phyloP scores from a whole-genome alignment of 2,113 vertebrate genomes.

The Actinemys pallida region DNA sequence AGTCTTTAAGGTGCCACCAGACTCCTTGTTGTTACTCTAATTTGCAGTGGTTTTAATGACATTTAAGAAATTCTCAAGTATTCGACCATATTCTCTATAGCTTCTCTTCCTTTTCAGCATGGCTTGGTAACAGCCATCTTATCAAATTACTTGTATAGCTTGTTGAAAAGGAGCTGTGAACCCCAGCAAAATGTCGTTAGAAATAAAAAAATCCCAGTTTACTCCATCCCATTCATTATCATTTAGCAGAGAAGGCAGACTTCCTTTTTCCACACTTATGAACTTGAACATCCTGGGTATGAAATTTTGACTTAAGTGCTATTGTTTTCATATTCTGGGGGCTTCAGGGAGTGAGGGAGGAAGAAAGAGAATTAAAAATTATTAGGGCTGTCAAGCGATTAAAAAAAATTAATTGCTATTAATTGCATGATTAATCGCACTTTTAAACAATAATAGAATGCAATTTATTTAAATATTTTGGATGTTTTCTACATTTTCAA shows the following conservation, averaged over 20 bases:
- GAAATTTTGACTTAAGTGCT: background rate
- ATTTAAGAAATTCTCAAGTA: background rate
- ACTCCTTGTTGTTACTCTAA: too few species aligned
- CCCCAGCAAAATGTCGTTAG: background rate
- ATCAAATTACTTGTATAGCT: background rate
- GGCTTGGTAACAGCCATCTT: background rate
- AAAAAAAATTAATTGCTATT: background rate
- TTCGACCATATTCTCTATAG: background rate
- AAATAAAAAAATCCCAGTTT: background rate
- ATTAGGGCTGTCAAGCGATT: too few species aligned
- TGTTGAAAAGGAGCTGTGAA: background rate
- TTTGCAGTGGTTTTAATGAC: background rate
- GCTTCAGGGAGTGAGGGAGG: background rate
- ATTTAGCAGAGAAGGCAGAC: background rate
- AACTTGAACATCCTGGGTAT: background rate
- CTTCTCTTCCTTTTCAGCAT: conserved; percentile 21
- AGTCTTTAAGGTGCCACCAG: too few species aligned
- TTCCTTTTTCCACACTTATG: background rate
- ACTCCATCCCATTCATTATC: background rate
- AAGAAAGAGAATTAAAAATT: background rate
- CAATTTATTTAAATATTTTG: too few species aligned
- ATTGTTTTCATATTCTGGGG: background rate
- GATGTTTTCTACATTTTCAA: too few species aligned
- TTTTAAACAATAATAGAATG: too few species aligned
- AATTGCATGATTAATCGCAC: too few species aligned